Evolutionary conservation across 2,797 vertebrate species (phyloP), one percentile per base, ranked within the genome.

Genomic region (Leptatherina wallacei): DNA sequence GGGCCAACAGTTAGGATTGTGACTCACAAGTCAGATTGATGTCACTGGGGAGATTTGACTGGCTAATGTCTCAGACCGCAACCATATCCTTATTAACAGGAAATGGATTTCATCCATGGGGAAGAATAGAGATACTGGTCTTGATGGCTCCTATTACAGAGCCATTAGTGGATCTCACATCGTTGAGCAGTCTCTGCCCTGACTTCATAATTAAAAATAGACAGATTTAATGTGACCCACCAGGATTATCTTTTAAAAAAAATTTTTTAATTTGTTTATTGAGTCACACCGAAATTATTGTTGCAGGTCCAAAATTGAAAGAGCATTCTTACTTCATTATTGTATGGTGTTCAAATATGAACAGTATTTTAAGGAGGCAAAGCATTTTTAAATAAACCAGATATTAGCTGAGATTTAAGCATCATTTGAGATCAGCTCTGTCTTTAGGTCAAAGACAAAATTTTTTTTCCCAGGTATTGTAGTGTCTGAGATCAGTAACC

Each of bases 71-170:
- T 84, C 78, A 61, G 68, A 61, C 33, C 38, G 47, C 76, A 60
- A 82, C 78, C 72, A 86, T 88, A 88, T 91, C 63, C 77, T 89
- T 86, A 88, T 93, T 90, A 92, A 82, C 73, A 77, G 66, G 65
- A 91, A 80, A 92, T 90, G 73, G 86, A 87, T 92, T 93, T 91
- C 73, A 78, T 83, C 74, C 75, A 32, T 81, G 54, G 74, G 80
- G 69, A 52, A 60, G 80, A 82, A 68, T 62, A 36, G 60, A 86
- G 52, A 77, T 64, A 77, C 58, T 58, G 77, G 60, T 82, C 74
- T 84, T 88, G 71, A 88, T 81, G 63, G 68, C 61, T 87, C 64
- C 70, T 80, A 75, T 88, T 91, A 84, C 77, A 78, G 66, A 85
- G 75, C 77, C 82, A 85, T 92, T 90, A 91, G 80, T 51, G 63